Base-by-base conservation (phyloP, 1,140 invertebrate genomes). In the Anastrepha obliqua region DNA sequence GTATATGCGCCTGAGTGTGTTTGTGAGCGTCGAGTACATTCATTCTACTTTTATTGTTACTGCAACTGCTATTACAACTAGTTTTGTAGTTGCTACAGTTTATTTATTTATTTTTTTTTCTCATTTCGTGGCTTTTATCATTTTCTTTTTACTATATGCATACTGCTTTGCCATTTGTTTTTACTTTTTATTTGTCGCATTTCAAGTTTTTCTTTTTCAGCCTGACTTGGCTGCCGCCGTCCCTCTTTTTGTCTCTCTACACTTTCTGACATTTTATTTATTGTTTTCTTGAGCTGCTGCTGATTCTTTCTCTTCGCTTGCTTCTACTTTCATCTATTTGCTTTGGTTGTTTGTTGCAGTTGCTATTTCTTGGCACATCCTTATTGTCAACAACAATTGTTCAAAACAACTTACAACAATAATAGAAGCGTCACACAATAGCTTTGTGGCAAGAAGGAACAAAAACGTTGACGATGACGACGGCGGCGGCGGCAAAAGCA, bases 371-470 rank as follows among this genome's bases (percentile, higher is more conserved):
- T 81, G 74, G 47, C 74, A 81, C 74, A 81, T 81, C 74, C 74
- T 29, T 81, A 47, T 81, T 81, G 74, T 81, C 74, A 81, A 81
- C 74, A 81, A 81, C 47, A 81, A 81, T 81, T 81, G 74, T 44
- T 11, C 11, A 20, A 15, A 20, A 81, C 74, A 81, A 81, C 74
- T 81, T 81, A 58, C 74, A 81, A 55, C 74, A 81, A 58, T 81
- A 9, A 81, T 81, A 3, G 47, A 81, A 81, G n/a, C 74, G 74
- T 9, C 44, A 51, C 74, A 81, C 74, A 81, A 81, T 81, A 20
- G 74, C 74, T 55, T 81, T 81, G 74, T 81, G 74, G 74, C 74
- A 55, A 55, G 74, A 9, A 55, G n/a, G 39, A 58, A 20, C 17
- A 81, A 51, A 81, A 29, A 17, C 13, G 64, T 9, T 42, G 15